A percentile compares a stretch with the other conserved stretches of the same genome.
phyloP scores from a whole-genome alignment of 2,888 invertebrate species.

The Apomyelois bistriatella region DNA sequence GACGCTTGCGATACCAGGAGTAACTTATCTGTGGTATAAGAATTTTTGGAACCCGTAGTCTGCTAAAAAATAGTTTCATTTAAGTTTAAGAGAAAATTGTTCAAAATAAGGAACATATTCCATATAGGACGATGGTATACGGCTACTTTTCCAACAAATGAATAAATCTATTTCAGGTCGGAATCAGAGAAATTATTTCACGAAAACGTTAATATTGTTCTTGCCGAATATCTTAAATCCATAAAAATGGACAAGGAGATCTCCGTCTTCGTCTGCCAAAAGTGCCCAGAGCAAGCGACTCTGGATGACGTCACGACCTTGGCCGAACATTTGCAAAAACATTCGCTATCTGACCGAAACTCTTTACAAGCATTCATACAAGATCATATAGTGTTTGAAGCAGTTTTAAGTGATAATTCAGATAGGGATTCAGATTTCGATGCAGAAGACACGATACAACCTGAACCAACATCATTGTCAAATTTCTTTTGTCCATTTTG shows the following conservation, averaged over 20 bases:
- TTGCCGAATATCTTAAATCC: conserved; percentile 35
- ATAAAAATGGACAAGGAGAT: not conserved
- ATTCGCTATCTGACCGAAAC: conserved; percentile 25
- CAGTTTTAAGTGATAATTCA: conserved; percentile 39
- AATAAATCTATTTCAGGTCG: conserved; percentile 47
- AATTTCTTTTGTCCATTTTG: conserved; percentile 52
- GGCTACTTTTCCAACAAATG: not conserved
- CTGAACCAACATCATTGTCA: conserved; percentile 18
- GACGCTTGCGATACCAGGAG: no score
- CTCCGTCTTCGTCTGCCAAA: conserved; percentile 32
- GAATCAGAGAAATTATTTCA: conserved; percentile 20
- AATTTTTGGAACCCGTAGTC: no score
- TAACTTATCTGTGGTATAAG: no score
- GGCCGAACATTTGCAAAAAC: conserved; percentile 41
- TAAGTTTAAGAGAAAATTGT: no score
- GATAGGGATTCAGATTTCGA: conserved; percentile 27
- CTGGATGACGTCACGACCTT: conserved; percentile 31
- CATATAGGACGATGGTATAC: not conserved
- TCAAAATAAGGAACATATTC: not conserved
- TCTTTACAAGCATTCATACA: conserved; percentile 42
- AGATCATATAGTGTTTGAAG: conserved; percentile 51
- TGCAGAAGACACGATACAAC: conserved; percentile 3
- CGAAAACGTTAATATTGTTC: conserved; percentile 35
- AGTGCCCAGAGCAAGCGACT: not conserved
- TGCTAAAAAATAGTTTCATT: no score